Base-by-base conservation (phyloP, 2,888 invertebrate species). In the Nudaria mundana region DNA sequence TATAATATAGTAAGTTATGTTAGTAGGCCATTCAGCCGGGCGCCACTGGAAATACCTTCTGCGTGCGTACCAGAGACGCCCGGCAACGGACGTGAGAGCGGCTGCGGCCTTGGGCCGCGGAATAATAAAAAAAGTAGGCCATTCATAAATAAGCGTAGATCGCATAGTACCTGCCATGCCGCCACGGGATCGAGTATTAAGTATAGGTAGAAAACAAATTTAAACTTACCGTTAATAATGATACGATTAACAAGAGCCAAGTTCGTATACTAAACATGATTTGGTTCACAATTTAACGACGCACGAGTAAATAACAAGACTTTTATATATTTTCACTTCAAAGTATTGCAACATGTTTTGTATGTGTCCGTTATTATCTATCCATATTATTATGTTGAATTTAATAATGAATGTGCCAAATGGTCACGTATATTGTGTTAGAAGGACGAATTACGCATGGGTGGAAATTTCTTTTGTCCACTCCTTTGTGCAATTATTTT, bases 191-290 rank as follows among this genome's bases (percentile, higher is more conserved):
- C n/a, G n/a, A 30, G 18, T 15, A 30, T 13, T 13, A 31, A 18
- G 18, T 11, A 0, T 20, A 30, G 12, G 4, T 18, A 30, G 8
- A 4, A 6, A 23, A 7, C 1, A 25, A 15, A 7, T 2, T 18
- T 31, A 14, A 30, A 56, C 72, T 71, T 51, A 75, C 74, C 67
- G 53, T 59, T 41, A 52, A 53, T 23, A 68, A 26, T 32, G 51
- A 44, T 39, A 54, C 48, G 39, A 48, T 38, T 11, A 59, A 18
- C 22, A 67, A 36, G 16, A 64, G 39, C 48, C 51, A 48, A 36
- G 26, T 18, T 13, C 28, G 26, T 47, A 40, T 33, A 42, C 16
- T 40, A 15, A 36, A 6, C 58, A 58, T 58, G 31, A 38, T 55
- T 38, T 11, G 30, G n/a, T 26, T 37, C 8, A 25, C 20, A 38